Evolutionary conservation across 2,113 vertebrate species (phyloP), one percentile per base, ranked within the genome.

Genomic region (Lepus timidus): DNA sequence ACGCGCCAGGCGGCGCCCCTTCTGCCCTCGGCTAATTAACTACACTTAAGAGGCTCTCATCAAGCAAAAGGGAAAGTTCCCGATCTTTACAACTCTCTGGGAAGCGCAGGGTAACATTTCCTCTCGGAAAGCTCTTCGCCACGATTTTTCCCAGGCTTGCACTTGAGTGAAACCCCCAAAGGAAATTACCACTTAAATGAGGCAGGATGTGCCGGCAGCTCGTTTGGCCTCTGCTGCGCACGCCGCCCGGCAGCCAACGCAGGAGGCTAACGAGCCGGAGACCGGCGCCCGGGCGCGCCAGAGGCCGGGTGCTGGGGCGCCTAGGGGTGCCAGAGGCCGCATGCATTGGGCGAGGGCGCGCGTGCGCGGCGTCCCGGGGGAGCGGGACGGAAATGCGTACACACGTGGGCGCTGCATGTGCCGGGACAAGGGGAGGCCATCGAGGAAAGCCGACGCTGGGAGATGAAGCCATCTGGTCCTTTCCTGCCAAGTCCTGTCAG

Each of bases 111-210:
- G 51, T 84, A 79, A 96, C 96, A 82, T 39, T 98, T 98, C 97
- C 98, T 96, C 97, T 97, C 91, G 20, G 81, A 96, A 98, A 94
- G 96, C 97, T 84, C 85, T 70, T 90, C 31, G 8, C 89, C 51
- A 65, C 0, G 23, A 68, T 92, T 94, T 44, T 95, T 96, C 93
- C 91, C 90, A 92, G 87, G 78, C 74, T 92, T 87, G 95, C 85
- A 92, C 96, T 95, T 93, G 78, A 97, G 76, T 96, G 98, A 98
- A 98, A 96, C 79, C 61, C 97, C 86, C 65, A 91, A 95, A 95
- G 95, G 94, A 93, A 98, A 98, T 96, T 87, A 95, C 93, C 75
- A 95, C 97, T 98, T 97, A 97, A 96, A 97, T 95, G 61, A 96
- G 94, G 85, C 55, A 68, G 96, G 74, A 91, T 79, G 39, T 94